phyloP scores from a whole-genome alignment of 2,113 vertebrate genomes.

The Propithecus coquereli region DNA sequence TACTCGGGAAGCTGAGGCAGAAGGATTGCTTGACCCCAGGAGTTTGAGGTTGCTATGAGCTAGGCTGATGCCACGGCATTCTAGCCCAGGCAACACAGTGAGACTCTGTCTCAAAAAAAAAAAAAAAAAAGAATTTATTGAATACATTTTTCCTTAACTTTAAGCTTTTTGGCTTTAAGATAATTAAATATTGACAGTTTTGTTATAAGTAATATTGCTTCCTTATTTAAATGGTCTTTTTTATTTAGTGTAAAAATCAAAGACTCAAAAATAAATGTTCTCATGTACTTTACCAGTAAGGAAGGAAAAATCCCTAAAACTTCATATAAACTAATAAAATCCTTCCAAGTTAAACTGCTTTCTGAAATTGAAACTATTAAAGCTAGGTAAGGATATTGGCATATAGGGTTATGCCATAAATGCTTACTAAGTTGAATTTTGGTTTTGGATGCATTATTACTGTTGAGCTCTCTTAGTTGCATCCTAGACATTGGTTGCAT shows the following conservation, averaged over 20 bases:
- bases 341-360: conserved; percentile 5
- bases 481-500: not conserved
- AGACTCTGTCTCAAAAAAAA: too few relatives aligned
- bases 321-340: conserved; percentile 37
- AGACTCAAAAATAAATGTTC: not conserved
- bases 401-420: not conserved
- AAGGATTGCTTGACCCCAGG: too few relatives aligned
- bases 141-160: conserved; percentile 34
- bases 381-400: not conserved
- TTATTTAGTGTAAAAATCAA: conserved; percentile 29
- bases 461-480: not conserved
- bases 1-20: too few relatives aligned
- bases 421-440: not conserved
- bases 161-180: conserved; percentile 38
- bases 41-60: too few relatives aligned
- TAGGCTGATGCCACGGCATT: too few relatives aligned
- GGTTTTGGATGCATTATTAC: not conserved
- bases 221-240: conserved; percentile 45
- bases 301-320: not conserved
- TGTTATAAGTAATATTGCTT: conserved; percentile 22
- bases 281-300: not conserved
- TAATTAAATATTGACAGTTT: conserved; percentile 39
- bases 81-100: too few relatives aligned
- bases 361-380: conserved; percentile 40
- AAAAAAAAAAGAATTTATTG: not conserved